Base-by-base conservation (phyloP, 2,797 vertebrate genomes). In the Rhynchotus rufescens region DNA sequence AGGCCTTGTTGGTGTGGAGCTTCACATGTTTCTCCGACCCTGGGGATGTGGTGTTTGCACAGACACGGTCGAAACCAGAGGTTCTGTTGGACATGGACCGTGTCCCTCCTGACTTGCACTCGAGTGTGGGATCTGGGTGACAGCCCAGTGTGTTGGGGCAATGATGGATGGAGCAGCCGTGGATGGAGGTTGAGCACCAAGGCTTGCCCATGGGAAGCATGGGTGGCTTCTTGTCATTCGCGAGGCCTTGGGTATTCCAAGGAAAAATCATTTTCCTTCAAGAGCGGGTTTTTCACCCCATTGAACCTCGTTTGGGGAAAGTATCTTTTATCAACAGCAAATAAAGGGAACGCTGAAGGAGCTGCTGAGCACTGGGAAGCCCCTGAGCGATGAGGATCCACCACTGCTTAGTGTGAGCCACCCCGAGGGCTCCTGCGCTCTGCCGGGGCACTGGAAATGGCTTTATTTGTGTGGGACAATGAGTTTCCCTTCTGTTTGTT, bases 61-160 rank as follows among this genome's bases (percentile, higher is more conserved):
- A 66, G 67, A 16, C 23, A 2, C 13, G 23, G 4, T 15, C 26
- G 23, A 13, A 40, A 12, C 67, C 45, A n/a, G 26, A 20, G 4
- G 10, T 67, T 38, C 69, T 68, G 30, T 6, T 74, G 22, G 20
- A 9, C 12, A 2, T 26, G 28, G 25, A 4, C 28, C 3, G 4
- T 40, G 19, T 32, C 32, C 23, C 64, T 65, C 32, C 40, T 30
- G 34, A 71, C 34, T 12, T 20, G 34, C 73, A 17, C 61, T 44
- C 21, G 6, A 10, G 13, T 7, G 2, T 16, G 25, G 4, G 40
- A 26, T 57, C 45, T 26, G 4, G 15, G 74, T 21, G 34, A 30
- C 0, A 0, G 15, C 36, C 54, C 38, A 7, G 1, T 49, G 15
- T 23, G n/a, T 4, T 69, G 26, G 16, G 17, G 6, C 1, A 0